These are phyloP conservation scores for Anguilla japonica DNA, from an alignment of 2,113 vertebrate species.

Conservation along the genomic window DNA sequence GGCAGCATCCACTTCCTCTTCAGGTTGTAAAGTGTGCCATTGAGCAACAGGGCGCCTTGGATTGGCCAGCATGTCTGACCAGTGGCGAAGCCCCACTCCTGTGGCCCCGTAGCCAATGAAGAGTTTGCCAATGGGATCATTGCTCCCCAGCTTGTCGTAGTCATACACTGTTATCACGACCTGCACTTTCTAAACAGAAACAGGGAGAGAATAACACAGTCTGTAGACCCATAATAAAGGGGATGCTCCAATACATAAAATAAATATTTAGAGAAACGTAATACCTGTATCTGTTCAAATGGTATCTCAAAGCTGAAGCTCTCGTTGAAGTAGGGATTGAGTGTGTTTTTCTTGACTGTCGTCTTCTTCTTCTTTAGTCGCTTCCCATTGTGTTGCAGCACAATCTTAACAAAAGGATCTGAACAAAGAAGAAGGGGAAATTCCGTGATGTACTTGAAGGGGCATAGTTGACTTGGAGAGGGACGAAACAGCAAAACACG, in stretches of 20 bases:
- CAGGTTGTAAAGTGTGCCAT: slow-evolving; percentile 78
- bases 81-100: slow-evolving; percentile 77
- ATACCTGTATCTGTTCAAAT: slow-evolving; percentile 87
- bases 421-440: not conserved
- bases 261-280: not conserved
- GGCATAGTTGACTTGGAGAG: not conserved
- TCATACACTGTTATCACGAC: slow-evolving; percentile 72
- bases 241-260: not conserved
- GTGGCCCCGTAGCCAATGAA: slow-evolving; percentile 80
- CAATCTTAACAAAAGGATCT: slow-evolving; percentile 72
- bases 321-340: slow-evolving; percentile 90
- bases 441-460: not conserved
- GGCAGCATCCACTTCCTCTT: slow-evolving; percentile 74
- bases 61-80: slow-evolving; percentile 83
- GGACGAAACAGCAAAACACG: not conserved
- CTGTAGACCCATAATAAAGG: not conserved
- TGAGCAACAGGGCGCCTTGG: slow-evolving; percentile 80
- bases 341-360: slow-evolving; percentile 88
- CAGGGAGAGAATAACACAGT: not conserved
- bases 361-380: slow-evolving; percentile 89
- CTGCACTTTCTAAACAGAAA: slow-evolving; percentile 71
- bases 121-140: slow-evolving; percentile 75
- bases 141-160: slow-evolving; percentile 75
- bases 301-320: slow-evolving; percentile 90
- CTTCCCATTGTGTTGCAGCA: slow-evolving; percentile 84